Conservation (phyloP, 1,140 invertebrate species). For the Hermetia illucens region DNA sequence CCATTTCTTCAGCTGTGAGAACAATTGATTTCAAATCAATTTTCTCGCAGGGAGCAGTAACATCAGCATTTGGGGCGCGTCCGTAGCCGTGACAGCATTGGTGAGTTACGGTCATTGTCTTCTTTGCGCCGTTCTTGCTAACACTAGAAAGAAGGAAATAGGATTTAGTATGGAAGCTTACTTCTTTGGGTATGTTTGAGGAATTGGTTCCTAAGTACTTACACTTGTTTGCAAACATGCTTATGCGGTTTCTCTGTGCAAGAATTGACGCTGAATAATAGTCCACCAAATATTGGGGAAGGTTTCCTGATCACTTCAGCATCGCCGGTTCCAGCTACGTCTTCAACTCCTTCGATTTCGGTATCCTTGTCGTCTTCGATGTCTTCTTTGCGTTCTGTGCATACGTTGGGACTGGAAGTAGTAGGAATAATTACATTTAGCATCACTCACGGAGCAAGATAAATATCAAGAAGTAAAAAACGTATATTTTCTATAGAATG, state of each 20-base stretch:
- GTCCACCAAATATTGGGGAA: slow-evolving; percentile 26
- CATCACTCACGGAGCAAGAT: too few relatives aligned
- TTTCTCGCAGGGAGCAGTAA: slow-evolving; percentile 34
- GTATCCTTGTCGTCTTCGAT: slow-evolving; percentile 20
- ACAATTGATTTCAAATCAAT: slow-evolving; percentile 35
- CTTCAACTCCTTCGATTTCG: slow-evolving; percentile 16
- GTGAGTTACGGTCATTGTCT: slow-evolving; percentile 39
- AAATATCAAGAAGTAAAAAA: too few relatives aligned
- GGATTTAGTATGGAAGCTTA: too few relatives aligned
- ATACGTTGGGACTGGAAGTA: slow-evolving; percentile 32
- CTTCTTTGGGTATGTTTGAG: too few relatives aligned
- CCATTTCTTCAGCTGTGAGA: slow-evolving; percentile 36
- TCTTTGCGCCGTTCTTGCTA: slow-evolving; percentile 39
- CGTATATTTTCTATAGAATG: too few relatives aligned
- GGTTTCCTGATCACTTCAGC: slow-evolving; percentile 18
- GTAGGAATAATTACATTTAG: too few relatives aligned
- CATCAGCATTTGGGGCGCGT: slow-evolving; percentile 29
- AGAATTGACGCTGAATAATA: slow-evolving; percentile 34
- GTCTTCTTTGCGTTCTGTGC: slow-evolving; percentile 33
- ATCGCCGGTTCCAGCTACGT: slow-evolving; percentile 10
- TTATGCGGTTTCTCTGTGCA: slow-evolving; percentile 38
- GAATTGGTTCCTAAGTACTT: too few relatives aligned
- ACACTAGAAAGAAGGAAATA: slow-evolving; percentile 27
- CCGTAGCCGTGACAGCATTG: slow-evolving; percentile 45
- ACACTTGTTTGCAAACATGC: slow-evolving; percentile 41